Evolutionary conservation across 2,888 invertebrate species (phyloP).

Genomic region (Platycnemis pennipes): DNA sequence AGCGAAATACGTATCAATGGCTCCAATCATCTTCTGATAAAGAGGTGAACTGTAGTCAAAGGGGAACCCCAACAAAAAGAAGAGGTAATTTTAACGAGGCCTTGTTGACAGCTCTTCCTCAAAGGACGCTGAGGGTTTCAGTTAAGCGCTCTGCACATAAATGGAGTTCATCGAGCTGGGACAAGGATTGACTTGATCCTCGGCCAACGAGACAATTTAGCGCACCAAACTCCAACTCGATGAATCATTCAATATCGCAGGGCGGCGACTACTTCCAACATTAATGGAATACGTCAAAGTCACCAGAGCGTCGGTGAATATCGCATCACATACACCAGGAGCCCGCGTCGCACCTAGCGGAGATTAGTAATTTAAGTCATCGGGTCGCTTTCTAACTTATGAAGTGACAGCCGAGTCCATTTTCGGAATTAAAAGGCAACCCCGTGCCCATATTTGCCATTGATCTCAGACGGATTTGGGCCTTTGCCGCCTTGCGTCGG

Average conservation of each 20-base stretch:
- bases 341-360: neutral
- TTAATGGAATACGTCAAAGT: conserved; percentile 1
- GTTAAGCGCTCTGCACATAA: neutral
- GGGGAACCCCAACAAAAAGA: too few relatives aligned
- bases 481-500: neutral
- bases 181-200: neutral
- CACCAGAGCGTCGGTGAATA: neutral
- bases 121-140: too few relatives aligned
- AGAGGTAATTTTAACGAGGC: too few relatives aligned
- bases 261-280: neutral
- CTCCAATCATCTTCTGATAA: too few relatives aligned
- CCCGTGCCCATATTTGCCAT: neutral
- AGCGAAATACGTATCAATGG: too few relatives aligned
- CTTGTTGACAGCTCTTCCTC: too few relatives aligned
- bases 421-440: neutral
- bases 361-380: neutral
- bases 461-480: neutral
- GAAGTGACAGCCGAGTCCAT: conserved; percentile 19
- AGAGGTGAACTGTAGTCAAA: too few relatives aligned
- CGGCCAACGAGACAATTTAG: neutral
- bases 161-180: neutral
- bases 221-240: neutral
- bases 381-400: neutral
- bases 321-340: neutral
- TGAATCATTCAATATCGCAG: neutral